Base-by-base conservation (phyloP, 1,140 invertebrate species). In the Drosophila guanche region DNA sequence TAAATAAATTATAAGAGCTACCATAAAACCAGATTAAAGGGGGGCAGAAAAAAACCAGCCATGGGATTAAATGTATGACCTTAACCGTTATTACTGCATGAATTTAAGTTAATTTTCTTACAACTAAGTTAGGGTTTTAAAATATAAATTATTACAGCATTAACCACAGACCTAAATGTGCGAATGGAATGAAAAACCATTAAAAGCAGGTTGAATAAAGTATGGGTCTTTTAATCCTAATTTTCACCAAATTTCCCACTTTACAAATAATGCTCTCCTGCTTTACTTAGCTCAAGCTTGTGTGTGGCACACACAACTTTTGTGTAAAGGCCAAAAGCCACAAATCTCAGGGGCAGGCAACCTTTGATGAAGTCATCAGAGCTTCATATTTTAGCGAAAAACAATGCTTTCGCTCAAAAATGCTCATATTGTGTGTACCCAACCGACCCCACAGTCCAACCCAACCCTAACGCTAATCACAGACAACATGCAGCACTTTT, bases 291-390 rank as follows among this genome's bases (percentile, higher is more conserved):
- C 16, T 58, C 40, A 43, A 25, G 37, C 12, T 25, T 43, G 33
- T 16, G 10, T 22, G 10, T 14, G 12, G 12, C 47, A 16, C 50
- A 37, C 6, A 10, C 8, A 22, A 16, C 7, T 37, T 37, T 37
- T 37, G 10, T 37, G 33, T n/a, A 43, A 27, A 68, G 42, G 65
- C 40, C 66, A 69, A 70, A 67, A 29, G 46, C 22, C 27, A 46
- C 25, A 40, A 68, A 54, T 23, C 29, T 42, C 7, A 27, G 16
- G 56, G 41, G 33, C 51, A 50, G 27, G 48, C 65, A 52, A 79
- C 72, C 66, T 66, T 66, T 77, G 73, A 81, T 81, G 78, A 81
- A 73, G 68, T 81, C 78, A 81, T 80, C 78, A 61, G 42, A 48
- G 33, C 33, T 60, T 71, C 29, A 66, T 47, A 57, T 53, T 56